Base-by-base conservation (phyloP, 37 sponge, comb jelly and placozoan species). In the Crambe crambe region DNA sequence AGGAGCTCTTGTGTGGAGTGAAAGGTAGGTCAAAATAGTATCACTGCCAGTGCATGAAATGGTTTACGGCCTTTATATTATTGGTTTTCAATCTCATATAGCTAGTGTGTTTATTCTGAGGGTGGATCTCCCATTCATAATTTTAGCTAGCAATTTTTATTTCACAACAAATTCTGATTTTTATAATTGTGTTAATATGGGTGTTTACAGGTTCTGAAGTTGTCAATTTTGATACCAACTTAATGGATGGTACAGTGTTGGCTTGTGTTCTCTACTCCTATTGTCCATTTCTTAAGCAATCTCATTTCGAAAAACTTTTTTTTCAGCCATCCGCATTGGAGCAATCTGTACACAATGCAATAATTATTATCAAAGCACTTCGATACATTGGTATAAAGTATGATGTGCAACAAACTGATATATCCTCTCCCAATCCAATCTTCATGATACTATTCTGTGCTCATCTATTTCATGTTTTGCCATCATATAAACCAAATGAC, bases 341-440 rank as follows among this genome's bases (percentile, higher is more conserved):
- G 76, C 87, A 95, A 81, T 91, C 86, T 70, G 70, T 86, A 56
- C 96, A 95, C 78, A 95, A 95, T 91, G 90, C 87, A 6, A 42
- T 92, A 31, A 42, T 86, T 4, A 44, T 95, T 26, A 34, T 95
- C 17, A 41, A 83, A 42, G 90, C 96, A 36, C 58, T 95, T 23
- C 51, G 51, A 39, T 25, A 71, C 23, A 43, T 92, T 56, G 96
- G 89, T 25, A 26, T 95, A 12, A 83, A 89, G 66, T 95, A 95
- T 76, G 96, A 95, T 70, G 23, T 82, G 3, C 70, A 87, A 72
- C 72, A 92, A n/a, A 86, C 43, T 76, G 96, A 95, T 44, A 58
- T 95, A 10, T 67, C 43, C 26, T 78, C 85, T 58, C 92, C 96
- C n/a, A 92, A 91, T 59, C 90, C 96, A 1, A 69, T 95, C 31